Conservation (phyloP, 2,888 invertebrate genomes). For the Gryllus longicercus region DNA sequence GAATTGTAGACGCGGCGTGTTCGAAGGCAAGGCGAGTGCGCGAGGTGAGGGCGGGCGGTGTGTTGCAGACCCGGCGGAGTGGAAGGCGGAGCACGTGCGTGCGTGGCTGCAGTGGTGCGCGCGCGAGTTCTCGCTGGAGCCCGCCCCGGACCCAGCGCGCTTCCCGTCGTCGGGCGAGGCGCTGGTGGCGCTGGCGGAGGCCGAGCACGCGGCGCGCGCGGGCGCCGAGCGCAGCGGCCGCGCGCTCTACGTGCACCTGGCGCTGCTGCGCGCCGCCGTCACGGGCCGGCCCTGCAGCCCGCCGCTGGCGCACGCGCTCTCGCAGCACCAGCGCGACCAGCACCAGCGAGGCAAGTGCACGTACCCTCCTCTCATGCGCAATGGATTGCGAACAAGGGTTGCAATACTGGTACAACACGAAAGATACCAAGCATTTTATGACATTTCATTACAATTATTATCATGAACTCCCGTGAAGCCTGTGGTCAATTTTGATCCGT, state of each 20-base stretch:
- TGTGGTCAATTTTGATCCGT: no score
- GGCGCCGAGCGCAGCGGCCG: conserved; percentile 53
- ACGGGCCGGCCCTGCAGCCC: conserved; percentile 60
- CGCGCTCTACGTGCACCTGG: conserved; percentile 60
- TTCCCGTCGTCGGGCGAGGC: conserved; percentile 58
- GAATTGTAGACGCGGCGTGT: no score
- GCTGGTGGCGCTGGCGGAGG: conserved; percentile 58
- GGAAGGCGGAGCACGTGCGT: conserved; percentile 57
- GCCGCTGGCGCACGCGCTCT: conserved; percentile 51
- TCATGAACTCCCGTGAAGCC: no score
- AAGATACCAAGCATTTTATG: no score
- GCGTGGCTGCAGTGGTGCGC: conserved; percentile 63
- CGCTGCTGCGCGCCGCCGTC: conserved; percentile 56
- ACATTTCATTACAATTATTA: no score
- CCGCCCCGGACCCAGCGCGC: conserved; percentile 51
- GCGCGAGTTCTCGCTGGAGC: conserved; percentile 56
- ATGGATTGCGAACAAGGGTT: no score
- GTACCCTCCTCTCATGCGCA: no score
- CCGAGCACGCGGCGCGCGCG: conserved; percentile 58
- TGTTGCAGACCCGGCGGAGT: conserved; percentile 59
- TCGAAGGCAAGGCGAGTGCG: no score
- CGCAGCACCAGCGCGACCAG: not conserved
- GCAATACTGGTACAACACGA: no score
- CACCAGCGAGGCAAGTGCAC: not conserved
- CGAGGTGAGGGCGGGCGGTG: no score